Percentiles rank a stretch among this genome's conserved stretches.
Evolutionary conservation across 2,888 invertebrate species (phyloP).

Genomic region (Orchesellides sinensis): DNA sequence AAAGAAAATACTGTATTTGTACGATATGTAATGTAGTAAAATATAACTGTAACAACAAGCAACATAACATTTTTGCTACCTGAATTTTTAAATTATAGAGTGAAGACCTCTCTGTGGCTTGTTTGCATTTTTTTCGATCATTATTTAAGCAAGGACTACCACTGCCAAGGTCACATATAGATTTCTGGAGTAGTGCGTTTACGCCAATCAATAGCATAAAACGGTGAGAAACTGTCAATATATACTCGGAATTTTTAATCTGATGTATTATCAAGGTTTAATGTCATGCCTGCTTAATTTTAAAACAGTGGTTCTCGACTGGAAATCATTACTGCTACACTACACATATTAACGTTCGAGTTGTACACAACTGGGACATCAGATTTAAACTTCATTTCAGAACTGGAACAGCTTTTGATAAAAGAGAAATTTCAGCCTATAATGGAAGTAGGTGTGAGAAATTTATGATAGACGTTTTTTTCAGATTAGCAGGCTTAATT

Average conservation of each 20-base stretch:
- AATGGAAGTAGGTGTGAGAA: slow-evolving; percentile 48
- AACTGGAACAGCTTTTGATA: slow-evolving; percentile 57
- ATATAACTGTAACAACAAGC: too few relatives aligned
- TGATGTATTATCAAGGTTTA: neutral
- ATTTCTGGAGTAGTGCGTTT: slow-evolving; percentile 68
- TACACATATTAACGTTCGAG: slow-evolving; percentile 72
- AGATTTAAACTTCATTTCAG: slow-evolving; percentile 57
- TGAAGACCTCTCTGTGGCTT: slow-evolving; percentile 65
- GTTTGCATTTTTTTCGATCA: slow-evolving; percentile 66
- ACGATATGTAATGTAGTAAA: too few relatives aligned
- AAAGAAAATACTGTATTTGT: neutral
- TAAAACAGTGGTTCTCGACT: slow-evolving; percentile 49
- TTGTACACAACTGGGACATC: slow-evolving; percentile 56
- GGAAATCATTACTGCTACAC: slow-evolving; percentile 67
- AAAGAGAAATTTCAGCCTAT: slow-evolving; percentile 33
- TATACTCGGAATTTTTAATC: neutral
- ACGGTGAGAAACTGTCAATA: slow-evolving; percentile 5
- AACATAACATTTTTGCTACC: too few relatives aligned
- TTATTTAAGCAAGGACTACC: slow-evolving; percentile 63
- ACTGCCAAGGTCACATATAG: slow-evolving; percentile 57
- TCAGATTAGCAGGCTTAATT: neutral
- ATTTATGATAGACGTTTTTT: neutral
- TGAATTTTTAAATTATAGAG: slow-evolving; percentile 55
- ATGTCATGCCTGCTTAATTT: neutral
- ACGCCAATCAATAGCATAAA: slow-evolving; percentile 63